Evolutionary conservation across 2,888 invertebrate species (phyloP).

Genomic region (Ceratothoa steindachneri): DNA sequence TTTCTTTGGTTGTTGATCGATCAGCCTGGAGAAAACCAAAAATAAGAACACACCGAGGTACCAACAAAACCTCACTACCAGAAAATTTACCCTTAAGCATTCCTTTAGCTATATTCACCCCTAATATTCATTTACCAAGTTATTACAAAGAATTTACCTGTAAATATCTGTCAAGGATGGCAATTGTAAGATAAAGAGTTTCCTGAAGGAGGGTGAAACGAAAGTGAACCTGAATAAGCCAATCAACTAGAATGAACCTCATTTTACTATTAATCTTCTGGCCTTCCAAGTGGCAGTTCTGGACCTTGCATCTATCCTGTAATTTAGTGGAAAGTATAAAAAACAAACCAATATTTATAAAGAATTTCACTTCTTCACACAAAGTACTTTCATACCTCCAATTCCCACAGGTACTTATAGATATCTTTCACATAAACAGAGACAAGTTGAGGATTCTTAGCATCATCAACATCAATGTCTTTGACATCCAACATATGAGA

Average conservation of each 20-base stretch:
- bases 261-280: slow-evolving; percentile 73
- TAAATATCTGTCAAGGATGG: slow-evolving; percentile 83
- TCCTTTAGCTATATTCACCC: no score
- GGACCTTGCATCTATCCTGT: slow-evolving; percentile 61
- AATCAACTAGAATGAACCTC: slow-evolving; percentile 84
- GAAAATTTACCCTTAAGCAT: no score
- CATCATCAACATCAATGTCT: slow-evolving; percentile 71
- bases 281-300: slow-evolving; percentile 63
- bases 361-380: no score
- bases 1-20: slow-evolving; percentile 63
- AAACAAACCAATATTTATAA: slow-evolving; percentile 17
- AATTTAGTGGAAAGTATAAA: no score
- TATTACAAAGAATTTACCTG: slow-evolving; percentile 64
- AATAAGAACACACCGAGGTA: no score
- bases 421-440: slow-evolving; percentile 85
- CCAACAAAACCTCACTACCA: no score
- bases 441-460: slow-evolving; percentile 71
- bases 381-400: slow-evolving; percentile 62
- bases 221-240: slow-evolving; percentile 86
- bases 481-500: slow-evolving; percentile 49
- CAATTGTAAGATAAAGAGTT: slow-evolving; percentile 81
- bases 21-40: slow-evolving; percentile 60
- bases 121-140: no score
- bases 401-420: slow-evolving; percentile 70
- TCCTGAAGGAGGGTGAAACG: slow-evolving; percentile 81